Conservation (phyloP, 1,140 invertebrate species). For the Drosophila persimilis region DNA sequence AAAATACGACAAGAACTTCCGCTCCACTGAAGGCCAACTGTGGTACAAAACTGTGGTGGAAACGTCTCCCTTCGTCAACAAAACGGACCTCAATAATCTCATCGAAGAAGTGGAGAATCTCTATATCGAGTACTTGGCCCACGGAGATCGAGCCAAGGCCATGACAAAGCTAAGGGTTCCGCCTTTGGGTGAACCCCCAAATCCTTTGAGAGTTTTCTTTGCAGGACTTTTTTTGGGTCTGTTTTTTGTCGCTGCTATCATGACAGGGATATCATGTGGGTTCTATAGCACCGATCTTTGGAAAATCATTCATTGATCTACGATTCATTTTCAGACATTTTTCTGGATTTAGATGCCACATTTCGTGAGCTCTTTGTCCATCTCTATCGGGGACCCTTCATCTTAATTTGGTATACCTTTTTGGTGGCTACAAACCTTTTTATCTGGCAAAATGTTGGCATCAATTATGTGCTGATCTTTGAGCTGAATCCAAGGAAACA, state of each 20-base stretch:
- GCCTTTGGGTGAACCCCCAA: slow-evolving; percentile 86
- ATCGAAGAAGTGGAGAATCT: slow-evolving; percentile 84
- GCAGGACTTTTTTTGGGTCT: slow-evolving; percentile 87
- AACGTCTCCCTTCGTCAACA: neutral
- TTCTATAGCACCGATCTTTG: neutral
- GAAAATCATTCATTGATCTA: neutral
- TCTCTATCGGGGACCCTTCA: slow-evolving; percentile 87
- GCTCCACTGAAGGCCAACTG: neutral
- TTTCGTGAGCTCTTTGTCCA: slow-evolving; percentile 17
- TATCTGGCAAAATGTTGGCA: slow-evolving; percentile 88
- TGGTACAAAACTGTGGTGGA: slow-evolving; percentile 36
- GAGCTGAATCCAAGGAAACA: slow-evolving; percentile 90
- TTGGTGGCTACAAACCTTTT: slow-evolving; percentile 88
- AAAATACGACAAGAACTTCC: slow-evolving; percentile 95
- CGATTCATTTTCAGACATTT: slow-evolving; percentile 5
- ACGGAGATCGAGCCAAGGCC: slow-evolving; percentile 87
- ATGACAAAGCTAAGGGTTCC: slow-evolving; percentile 90
- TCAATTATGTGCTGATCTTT: slow-evolving; percentile 92
- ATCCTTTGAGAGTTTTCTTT: slow-evolving; percentile 85
- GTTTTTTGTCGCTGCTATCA: slow-evolving; percentile 85
- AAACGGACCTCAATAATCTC: neutral
- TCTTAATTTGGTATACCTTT: slow-evolving; percentile 86
- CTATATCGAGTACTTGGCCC: slow-evolving; percentile 87
- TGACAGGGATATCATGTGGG: slow-evolving; percentile 85
- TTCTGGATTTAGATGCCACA: slow-evolving; percentile 36